Percentiles rank a stretch among this genome's conserved stretches.
Evolutionary conservation across 2,888 invertebrate species (phyloP).

Genomic region (Erannis defoliaria): DNA sequence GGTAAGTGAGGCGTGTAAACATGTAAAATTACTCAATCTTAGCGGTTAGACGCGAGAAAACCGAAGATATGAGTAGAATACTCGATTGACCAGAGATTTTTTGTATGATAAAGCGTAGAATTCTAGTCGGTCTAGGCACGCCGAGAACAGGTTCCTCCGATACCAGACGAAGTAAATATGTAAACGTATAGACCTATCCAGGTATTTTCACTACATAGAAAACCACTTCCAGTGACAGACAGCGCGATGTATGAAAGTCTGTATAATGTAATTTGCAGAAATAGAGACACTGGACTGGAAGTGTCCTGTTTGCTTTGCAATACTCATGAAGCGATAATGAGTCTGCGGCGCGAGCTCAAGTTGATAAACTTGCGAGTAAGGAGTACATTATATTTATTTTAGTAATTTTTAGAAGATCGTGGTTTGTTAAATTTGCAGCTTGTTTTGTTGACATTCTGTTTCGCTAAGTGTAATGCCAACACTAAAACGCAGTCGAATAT

Average conservation of each 20-base stretch:
- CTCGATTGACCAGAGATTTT: neutral
- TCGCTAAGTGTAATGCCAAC: conserved; percentile 27
- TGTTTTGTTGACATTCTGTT: conserved; percentile 14
- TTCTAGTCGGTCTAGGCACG: conserved; percentile 44
- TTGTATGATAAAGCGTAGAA: conserved; percentile 36
- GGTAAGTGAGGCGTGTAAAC: conserved; percentile 2
- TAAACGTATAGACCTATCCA: conserved; percentile 37
- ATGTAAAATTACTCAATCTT: conserved; percentile 13
- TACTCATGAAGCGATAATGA: conserved; percentile 18
- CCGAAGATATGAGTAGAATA: conserved; percentile 28
- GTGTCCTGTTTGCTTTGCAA: conserved; percentile 23
- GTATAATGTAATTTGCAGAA: conserved; percentile 46
- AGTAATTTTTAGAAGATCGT: conserved; percentile 3
- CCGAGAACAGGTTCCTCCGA: conserved; percentile 54
- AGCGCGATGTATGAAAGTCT: conserved; percentile 55
- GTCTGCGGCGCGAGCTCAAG: conserved; percentile 23
- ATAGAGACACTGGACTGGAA: conserved; percentile 10
- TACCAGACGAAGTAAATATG: conserved; percentile 48
- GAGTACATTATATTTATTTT: conserved; percentile 19
- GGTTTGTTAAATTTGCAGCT: conserved; percentile 16
- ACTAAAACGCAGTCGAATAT: conserved; percentile 20
- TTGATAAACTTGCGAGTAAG: conserved; percentile 15
- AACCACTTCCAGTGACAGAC: conserved; percentile 62
- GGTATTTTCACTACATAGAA: conserved; percentile 63
- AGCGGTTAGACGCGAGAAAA: conserved; percentile 14